Evolutionary conservation across 2,888 invertebrate genomes (phyloP).

Genomic region (Agrilus cyanescens): DNA sequence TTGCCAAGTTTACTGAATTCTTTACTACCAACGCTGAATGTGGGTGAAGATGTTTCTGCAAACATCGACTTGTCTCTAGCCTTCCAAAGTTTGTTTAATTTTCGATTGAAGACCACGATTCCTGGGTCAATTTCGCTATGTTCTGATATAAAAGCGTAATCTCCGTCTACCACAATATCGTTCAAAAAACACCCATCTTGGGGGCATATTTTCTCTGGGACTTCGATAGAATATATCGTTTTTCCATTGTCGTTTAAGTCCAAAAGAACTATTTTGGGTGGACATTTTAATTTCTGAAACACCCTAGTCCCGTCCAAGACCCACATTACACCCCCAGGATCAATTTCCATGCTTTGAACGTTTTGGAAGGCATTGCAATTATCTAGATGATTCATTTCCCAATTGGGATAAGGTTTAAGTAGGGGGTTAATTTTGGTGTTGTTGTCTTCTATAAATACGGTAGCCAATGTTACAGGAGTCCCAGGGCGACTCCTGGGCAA

Average conservation of each 20-base stretch:
- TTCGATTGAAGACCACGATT: conserved; percentile 52
- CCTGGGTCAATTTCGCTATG: conserved; percentile 43
- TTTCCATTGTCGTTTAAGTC: conserved; percentile 48
- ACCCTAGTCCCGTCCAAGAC: conserved; percentile 51
- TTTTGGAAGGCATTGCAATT: conserved; percentile 55
- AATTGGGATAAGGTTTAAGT: conserved; percentile 52
- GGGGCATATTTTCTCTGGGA: conserved; percentile 45
- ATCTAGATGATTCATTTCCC: conserved; percentile 50
- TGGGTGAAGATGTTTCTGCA: conserved; percentile 41
- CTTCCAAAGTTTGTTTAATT: conserved; percentile 52
- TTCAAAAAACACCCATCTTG: conserved; percentile 45
- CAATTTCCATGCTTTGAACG: conserved; percentile 59
- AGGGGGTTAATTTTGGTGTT: conserved; percentile 40
- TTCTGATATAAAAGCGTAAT: conserved; percentile 50
- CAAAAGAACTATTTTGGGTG: conserved; percentile 51
- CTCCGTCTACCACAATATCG: conserved; percentile 53
- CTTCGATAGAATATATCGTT: conserved; percentile 42
- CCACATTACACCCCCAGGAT: conserved; percentile 54
- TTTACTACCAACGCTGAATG: conserved; percentile 46
- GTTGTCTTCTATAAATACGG: conserved; percentile 31
- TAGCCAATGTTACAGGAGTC: conserved; percentile 52
- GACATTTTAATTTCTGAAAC: conserved; percentile 41
- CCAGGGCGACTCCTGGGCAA: conserved; percentile 44
- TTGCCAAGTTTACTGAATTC: conserved; percentile 34
- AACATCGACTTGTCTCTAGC: conserved; percentile 50